These are phyloP conservation scores for Eospalax fontanierii DNA, from an alignment of 2,797 vertebrate species.

Conservation along the genomic window DNA sequence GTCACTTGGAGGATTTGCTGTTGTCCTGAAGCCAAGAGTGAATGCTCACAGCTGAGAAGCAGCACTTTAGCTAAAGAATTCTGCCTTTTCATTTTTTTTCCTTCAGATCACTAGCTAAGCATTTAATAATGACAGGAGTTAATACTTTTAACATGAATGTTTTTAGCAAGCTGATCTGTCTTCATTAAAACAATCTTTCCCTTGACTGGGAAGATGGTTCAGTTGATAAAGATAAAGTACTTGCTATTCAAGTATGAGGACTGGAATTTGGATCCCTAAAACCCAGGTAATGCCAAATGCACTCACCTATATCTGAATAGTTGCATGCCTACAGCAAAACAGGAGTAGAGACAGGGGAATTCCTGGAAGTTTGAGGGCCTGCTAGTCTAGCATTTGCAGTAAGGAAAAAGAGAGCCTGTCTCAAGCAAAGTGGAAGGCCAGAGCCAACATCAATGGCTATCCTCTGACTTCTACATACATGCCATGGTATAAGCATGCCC, in stretches of 20 bases:
- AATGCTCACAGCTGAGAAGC: background rate
- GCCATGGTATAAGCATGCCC: background rate
- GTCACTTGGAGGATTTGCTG: background rate
- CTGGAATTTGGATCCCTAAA: background rate
- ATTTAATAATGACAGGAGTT: background rate
- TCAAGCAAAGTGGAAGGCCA: background rate
- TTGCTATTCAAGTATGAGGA: background rate
- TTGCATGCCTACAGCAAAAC: background rate
- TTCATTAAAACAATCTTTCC: background rate
- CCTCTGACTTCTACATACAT: too few relatives aligned
- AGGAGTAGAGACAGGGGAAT: background rate
- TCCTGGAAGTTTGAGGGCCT: background rate
- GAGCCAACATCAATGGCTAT: too few relatives aligned
- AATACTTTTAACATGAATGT: background rate
- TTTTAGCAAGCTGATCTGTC: background rate
- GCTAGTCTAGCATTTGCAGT: background rate
- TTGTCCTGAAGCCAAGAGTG: background rate
- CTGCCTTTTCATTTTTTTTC: too few relatives aligned
- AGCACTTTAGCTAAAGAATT: background rate
- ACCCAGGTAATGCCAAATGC: background rate
- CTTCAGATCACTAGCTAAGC: constrained; percentile 17
- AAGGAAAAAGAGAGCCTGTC: background rate
- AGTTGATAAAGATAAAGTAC: background rate
- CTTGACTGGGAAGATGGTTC: background rate
- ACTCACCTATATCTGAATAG: background rate